Evolutionary conservation across 2,113 vertebrate genomes (phyloP), one percentile per base, ranked within the genome.

Genomic region (Forbesichthys agassizii): DNA sequence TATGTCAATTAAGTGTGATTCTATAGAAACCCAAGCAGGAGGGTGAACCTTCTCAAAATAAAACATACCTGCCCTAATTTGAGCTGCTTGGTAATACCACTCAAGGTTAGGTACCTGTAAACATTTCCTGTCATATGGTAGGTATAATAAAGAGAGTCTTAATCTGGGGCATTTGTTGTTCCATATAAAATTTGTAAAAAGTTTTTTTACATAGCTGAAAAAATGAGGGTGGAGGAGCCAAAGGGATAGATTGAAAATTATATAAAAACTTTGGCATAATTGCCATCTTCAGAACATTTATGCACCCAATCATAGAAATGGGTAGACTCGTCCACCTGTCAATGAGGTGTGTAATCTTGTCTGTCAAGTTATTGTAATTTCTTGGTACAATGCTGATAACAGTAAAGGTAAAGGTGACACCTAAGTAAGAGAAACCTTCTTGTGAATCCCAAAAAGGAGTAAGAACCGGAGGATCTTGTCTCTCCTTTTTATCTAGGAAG

Each of bases 261-360:
- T 12, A 66, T 14, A 53, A 5, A 53, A 53, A 12, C 11, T 33
- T 20, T 13, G 20, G 27, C 12, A 64, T 27, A 51, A 64, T 49
- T 20, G 46, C 7, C n/a, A 49, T 64, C 49, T 64, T 64, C 16
- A 49, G 12, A 11, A 51, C 18, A 20, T 64, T 33, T 18, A 27
- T 51, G 5, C 48, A 16, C 9, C 47, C 62, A 51, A 64, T 64
- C 11, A 64, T 8, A 11, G 62, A 64, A 4, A 64, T 52, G 48
- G 62, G 62, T 18, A 64, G n/a, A 20, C 51, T 64, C 8, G 6
- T 64, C 62, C 8, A 64, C 27, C 62, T 64, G 27, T 52, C 11
- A 8, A 52, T 52, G 11, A 52, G 14, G 10, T 64, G n/a, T 9
- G 20, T 64, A 12, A 52, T 18, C 10, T 1, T 51, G 47, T 64